Evolutionary conservation across 2,113 vertebrate genomes (phyloP).

Genomic region (Neomonachus schauinslandi): DNA sequence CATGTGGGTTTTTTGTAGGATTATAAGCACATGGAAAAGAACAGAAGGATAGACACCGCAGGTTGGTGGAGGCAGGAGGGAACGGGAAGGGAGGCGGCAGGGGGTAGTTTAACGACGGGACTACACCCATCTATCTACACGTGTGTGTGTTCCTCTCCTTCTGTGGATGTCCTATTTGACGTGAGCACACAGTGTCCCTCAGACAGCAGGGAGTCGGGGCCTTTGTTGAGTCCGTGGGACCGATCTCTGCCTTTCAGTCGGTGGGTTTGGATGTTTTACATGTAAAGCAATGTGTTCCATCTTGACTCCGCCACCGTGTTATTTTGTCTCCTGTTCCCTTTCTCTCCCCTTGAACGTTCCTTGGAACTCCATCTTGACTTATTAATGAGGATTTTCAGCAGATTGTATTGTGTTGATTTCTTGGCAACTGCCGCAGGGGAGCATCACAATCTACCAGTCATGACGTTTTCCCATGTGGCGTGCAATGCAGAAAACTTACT

Average conservation of each 20-base stretch:
- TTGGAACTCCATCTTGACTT: background rate
- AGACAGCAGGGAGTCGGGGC: rapidly evolving
- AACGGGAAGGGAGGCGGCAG: rapidly evolving
- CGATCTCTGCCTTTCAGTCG: background rate
- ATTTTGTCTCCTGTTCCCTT: background rate
- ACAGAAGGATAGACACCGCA: background rate
- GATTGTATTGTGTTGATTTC: background rate
- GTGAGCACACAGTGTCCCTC: rapidly evolving
- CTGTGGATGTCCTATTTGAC: rapidly evolving
- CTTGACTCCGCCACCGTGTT: rapidly evolving
- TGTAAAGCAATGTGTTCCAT: rapidly evolving
- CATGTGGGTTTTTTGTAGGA: background rate
- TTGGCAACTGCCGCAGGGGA: no score
- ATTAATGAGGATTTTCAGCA: background rate
- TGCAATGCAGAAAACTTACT: background rate
- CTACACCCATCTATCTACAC: background rate
- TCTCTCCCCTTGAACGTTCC: background rate
- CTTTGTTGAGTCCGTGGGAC: rapidly evolving
- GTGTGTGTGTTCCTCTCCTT: no score
- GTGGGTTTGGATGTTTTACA: background rate
- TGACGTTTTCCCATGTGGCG: background rate
- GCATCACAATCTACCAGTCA: rapidly evolving
- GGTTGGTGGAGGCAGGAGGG: no score
- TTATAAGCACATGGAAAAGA: background rate
- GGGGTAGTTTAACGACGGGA: background rate